A percentile compares a stretch with the other conserved stretches of the same genome.
These are phyloP conservation scores for Lasioglossum albipes DNA, from an alignment of 1,140 invertebrate species.

Conservation along the genomic window DNA sequence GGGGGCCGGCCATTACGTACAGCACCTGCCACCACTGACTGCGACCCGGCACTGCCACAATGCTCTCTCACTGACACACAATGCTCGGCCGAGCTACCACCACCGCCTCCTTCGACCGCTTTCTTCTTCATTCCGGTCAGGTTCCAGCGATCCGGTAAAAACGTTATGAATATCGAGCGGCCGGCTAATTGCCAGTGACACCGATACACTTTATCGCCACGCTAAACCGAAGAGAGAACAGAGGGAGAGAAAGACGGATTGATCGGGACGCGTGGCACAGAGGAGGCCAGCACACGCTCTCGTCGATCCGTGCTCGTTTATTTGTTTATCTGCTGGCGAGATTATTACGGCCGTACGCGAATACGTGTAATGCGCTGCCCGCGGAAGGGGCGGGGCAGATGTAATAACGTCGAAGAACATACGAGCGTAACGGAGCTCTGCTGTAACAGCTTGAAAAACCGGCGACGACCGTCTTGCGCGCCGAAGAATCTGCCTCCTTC, in stretches of 20 bases:
- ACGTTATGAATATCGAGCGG: constrained; percentile 29
- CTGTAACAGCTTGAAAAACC: neutral
- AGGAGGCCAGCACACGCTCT: neutral
- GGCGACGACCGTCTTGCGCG: neutral
- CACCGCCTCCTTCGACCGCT: neutral
- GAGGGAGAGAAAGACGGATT: neutral
- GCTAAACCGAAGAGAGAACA: too few species aligned
- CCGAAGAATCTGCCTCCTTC: neutral
- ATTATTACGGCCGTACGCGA: neutral
- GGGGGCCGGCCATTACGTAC: constrained; percentile 73
- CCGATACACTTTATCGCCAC: neutral
- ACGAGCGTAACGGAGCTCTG: neutral
- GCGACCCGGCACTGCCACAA: constrained; percentile 71
- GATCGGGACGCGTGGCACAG: neutral
- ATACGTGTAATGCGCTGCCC: neutral
- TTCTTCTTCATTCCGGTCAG: constrained; percentile 33
- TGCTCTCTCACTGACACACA: constrained; percentile 39
- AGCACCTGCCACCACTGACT: constrained; percentile 75
- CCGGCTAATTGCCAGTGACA: constrained; percentile 13
- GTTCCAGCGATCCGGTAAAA: constrained; percentile 14
- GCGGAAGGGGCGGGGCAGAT: neutral
- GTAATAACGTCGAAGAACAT: neutral
- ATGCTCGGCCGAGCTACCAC: neutral
- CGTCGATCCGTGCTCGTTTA: neutral
- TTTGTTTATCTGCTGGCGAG: neutral